Evolutionary conservation across 2,888 invertebrate species (phyloP).

Genomic region (Acleris sparsana): DNA sequence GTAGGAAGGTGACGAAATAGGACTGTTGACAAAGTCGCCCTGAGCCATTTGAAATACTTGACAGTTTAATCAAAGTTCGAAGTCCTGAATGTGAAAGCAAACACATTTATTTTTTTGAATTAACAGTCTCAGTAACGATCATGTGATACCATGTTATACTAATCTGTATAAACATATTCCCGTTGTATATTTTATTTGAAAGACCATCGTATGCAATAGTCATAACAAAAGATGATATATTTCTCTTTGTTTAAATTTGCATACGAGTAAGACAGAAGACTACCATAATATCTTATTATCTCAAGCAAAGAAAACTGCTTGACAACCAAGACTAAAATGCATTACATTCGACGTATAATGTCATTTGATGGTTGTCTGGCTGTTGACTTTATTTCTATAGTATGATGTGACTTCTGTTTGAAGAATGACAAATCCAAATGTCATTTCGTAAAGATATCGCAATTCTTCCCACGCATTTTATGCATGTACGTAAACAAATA

Average conservation of each 20-base stretch:
- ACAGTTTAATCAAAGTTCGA: too few relatives aligned
- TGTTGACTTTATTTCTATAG: not conserved
- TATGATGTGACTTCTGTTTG: too few relatives aligned
- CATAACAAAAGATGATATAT: slow-evolving; percentile 31
- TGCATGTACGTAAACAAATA: too few relatives aligned
- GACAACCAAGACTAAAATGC: slow-evolving; percentile 14
- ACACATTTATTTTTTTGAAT: too few relatives aligned
- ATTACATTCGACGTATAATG: slow-evolving; percentile 5
- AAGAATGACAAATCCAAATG: too few relatives aligned
- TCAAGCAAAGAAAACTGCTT: slow-evolving; percentile 7
- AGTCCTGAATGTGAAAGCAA: too few relatives aligned
- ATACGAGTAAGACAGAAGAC: slow-evolving; percentile 5
- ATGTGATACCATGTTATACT: slow-evolving; percentile 7
- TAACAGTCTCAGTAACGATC: too few relatives aligned
- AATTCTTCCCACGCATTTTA: too few relatives aligned
- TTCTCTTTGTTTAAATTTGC: slow-evolving; percentile 27
- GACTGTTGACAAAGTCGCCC: too few relatives aligned
- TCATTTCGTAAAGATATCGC: too few relatives aligned
- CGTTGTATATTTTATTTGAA: slow-evolving; percentile 28
- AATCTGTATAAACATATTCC: slow-evolving; percentile 12
- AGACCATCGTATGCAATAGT: slow-evolving; percentile 9
- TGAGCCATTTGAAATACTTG: too few relatives aligned
- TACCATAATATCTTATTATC: slow-evolving; percentile 26
- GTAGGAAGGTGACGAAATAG: too few relatives aligned
- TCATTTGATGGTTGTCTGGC: slow-evolving; percentile 2